Evolutionary conservation across 2,888 invertebrate genomes (phyloP), one percentile per base, ranked within the genome.

Genomic region (Odontocerum albicorne): DNA sequence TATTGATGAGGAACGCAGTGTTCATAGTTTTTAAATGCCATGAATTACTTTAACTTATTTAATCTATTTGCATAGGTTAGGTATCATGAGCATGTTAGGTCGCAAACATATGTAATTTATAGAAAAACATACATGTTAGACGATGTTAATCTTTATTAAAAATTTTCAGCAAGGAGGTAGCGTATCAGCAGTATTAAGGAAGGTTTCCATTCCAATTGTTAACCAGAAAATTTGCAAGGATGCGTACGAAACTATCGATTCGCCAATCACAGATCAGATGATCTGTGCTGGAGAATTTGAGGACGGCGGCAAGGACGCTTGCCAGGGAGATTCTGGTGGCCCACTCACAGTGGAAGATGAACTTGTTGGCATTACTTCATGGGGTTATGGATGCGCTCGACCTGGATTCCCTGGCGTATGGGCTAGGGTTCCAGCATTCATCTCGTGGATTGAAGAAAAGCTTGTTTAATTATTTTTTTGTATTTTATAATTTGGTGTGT

Each of bases 321-420:
- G 78, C 57, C 76, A 80, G 68, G 82, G 81, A 1, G 82, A 82
- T 65, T 80, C 80, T 12, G 82, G 82, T 4, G 82, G 82, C 12
- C 82, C 82, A 38, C 66, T 82, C 21, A 80, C 77, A 12, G 68
- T 71, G 44, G 66, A 70, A 38, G 70, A 70, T 35, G 65, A 67
- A 46, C 66, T 81, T 35, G 66, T 82, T 44, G 82, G 82, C 35
- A 70, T 82, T 44, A 81, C 81, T 1, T 82, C 82, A 13, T 82
- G 79, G 75, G 82, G 82, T 31, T 78, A 78, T 68, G 77, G 75
- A 2, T 82, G 82, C 62, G 82, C 81, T 7, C 70, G 74, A 35
- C 64, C 66, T 1, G 60, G 65, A 4, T 38, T 38, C 15, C 38
- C 38, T 4, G 38, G 38, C 7, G 16, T 38, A 3, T 38, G 17